Conservation (phyloP, 2,797 vertebrate genomes). For the Argyrosomus regius region DNA sequence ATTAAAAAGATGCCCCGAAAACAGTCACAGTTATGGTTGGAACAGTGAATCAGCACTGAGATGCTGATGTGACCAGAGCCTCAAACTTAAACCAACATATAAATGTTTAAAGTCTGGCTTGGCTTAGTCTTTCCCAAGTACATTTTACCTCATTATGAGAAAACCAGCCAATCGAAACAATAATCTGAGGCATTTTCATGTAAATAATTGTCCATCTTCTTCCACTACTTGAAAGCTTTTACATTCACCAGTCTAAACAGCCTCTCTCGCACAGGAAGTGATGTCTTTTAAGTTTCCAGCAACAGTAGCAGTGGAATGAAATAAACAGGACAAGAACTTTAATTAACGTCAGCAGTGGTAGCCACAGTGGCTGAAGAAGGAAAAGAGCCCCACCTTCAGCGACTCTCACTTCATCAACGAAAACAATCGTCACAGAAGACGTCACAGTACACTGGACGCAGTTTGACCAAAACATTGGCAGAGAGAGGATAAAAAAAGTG, state of each 20-base stretch:
- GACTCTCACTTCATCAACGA: conserved; percentile 18
- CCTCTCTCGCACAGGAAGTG: conserved; percentile 4
- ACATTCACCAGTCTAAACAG: not conserved
- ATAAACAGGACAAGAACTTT: conserved; percentile 5
- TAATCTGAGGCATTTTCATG: not conserved
- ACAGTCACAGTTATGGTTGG: conserved; percentile 30
- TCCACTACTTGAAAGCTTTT: conserved; percentile 12
- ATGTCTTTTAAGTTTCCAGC: conserved; percentile 25
- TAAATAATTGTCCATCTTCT: conserved; percentile 6
- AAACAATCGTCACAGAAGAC: conserved; percentile 16
- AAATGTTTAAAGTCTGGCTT: conserved; percentile 20
- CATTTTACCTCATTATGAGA: not conserved
- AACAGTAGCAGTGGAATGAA: conserved; percentile 14
- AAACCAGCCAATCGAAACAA: conserved; percentile 17
- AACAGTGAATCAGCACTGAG: conserved; percentile 17
- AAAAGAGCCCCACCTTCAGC: conserved; percentile 16
- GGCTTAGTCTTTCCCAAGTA: not conserved
- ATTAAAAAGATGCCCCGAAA: conserved; percentile 41
- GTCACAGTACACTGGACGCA: not conserved
- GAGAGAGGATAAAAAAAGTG: not conserved
- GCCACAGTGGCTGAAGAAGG: conserved; percentile 11
- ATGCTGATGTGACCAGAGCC: conserved; percentile 34
- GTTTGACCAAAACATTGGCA: conserved; percentile 2
- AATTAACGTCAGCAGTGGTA: not conserved
- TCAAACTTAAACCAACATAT: conserved; percentile 12